These are phyloP conservation scores for Capitella teleta DNA, from an alignment of 1,140 invertebrate species.

Conservation along the genomic window DNA sequence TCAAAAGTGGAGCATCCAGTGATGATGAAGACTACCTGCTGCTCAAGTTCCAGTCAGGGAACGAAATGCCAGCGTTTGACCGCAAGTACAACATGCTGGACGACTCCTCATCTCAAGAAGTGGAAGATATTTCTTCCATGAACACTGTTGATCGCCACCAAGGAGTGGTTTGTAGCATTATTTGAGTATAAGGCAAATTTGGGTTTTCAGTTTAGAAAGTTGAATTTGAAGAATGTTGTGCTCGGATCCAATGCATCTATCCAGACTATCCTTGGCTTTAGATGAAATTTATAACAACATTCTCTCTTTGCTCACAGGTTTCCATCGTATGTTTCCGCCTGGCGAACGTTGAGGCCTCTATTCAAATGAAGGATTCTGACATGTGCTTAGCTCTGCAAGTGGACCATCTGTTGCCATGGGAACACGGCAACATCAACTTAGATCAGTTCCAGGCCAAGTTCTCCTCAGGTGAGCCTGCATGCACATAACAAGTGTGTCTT, in stretches of 20 bases:
- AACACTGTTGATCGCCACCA: slow-evolving; percentile 52
- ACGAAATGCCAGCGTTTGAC: slow-evolving; percentile 27
- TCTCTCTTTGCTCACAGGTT: slow-evolving; percentile 49
- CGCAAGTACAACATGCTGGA: slow-evolving; percentile 15
- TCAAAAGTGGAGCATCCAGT: slow-evolving; percentile 42
- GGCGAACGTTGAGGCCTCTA: slow-evolving; percentile 67
- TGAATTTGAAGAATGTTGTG: neutral
- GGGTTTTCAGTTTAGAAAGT: neutral
- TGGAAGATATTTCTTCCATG: slow-evolving; percentile 72
- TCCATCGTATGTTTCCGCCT: slow-evolving; percentile 70
- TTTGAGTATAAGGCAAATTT: neutral
- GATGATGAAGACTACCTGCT: slow-evolving; percentile 44
- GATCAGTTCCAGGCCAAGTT: slow-evolving; percentile 66
- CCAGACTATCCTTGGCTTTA: neutral
- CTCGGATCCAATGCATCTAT: neutral
- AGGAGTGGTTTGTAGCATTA: neutral
- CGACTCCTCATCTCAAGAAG: slow-evolving; percentile 45
- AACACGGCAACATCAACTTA: slow-evolving; percentile 77
- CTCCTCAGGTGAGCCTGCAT: neutral
- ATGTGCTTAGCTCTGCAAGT: slow-evolving; percentile 65
- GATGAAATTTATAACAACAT: neutral
- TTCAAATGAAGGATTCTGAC: slow-evolving; percentile 63
- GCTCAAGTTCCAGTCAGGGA: slow-evolving; percentile 19
- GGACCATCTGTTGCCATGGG: slow-evolving; percentile 61
- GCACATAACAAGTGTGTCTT: neutral